Base-by-base conservation (phyloP, 64 coral and sea anemone species). In the Porites australiensis region DNA sequence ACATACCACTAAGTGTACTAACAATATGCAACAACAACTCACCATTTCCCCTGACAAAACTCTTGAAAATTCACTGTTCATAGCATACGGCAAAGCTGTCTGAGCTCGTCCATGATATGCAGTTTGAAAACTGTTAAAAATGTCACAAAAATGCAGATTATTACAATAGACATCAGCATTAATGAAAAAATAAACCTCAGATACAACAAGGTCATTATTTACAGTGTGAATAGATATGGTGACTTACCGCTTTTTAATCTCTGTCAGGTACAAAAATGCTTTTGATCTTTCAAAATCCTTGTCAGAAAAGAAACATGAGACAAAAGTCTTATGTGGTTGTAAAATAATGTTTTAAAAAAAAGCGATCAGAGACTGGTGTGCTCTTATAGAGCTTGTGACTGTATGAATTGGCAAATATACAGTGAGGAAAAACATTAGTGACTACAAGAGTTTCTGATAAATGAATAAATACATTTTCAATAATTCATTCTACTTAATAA, bases 51-150 rank as follows among this genome's bases (percentile, higher is more conserved):
- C 91, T 57, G 97, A 94, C 69, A 98, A 88, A 49, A 98, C 91
- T 82, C 97, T 88, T 82, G 97, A 98, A 88, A 98, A 98, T 88
- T 98, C 97, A 57, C 97, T 98, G 77, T 98, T 98, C 97, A 98
- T 98, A 15, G 97, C 97, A 96, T 82, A 98, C 61, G 97, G 97
- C 37, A 98, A 75, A 21, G 97, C 97, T 43, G 97, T 98, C 21
- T 98, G 94, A 50, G 91, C 97, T 57, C 97, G 62, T 4, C 97
- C 91, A 89, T 98, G 97, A 60, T 98, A 98, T 8, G 97, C 78
- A 50, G 70, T 94, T 75, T 98, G 94, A 91, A 98, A 98, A 81
- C 97, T 98, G 59, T 66, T 62, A 77, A 87, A 43, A 87, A 37
- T 37, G 27, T 37, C 27, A 37, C 27, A 19, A 70, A 16, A 59